Conservation (phyloP, 2,888 invertebrate genomes). For the Incurvaria masculella region DNA sequence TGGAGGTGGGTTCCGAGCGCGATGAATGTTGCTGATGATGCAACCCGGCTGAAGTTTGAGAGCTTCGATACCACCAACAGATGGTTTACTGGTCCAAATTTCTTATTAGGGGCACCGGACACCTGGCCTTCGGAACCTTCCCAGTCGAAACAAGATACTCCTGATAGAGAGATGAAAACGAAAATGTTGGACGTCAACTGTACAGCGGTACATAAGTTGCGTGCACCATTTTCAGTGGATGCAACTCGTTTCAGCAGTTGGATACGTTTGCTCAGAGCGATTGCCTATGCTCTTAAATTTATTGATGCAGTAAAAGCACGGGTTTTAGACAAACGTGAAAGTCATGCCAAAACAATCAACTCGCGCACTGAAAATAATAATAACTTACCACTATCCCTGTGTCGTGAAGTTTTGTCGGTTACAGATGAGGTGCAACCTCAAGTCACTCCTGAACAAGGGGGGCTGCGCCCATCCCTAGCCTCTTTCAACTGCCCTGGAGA, state of each 20-base stretch:
- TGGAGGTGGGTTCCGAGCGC: slow-evolving; percentile 15
- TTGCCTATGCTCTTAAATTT: no score
- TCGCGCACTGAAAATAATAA: no score
- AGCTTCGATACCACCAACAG: slow-evolving; percentile 7
- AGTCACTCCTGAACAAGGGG: background rate
- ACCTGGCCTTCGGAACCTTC: slow-evolving; percentile 2
- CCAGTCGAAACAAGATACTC: background rate
- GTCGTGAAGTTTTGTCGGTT: no score
- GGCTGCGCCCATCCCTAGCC: no score
- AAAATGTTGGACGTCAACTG: background rate
- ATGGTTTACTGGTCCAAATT: background rate
- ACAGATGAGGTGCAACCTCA: no score
- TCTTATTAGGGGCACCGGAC: background rate
- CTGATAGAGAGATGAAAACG: background rate
- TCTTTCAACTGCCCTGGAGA: no score
- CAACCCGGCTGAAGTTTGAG: background rate
- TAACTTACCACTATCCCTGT: no score
- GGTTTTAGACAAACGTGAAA: no score
- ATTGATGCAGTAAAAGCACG: no score
- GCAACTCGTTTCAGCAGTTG: slow-evolving; percentile 1
- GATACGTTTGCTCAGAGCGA: slow-evolving; percentile 4
- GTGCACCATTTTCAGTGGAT: slow-evolving; percentile 1
- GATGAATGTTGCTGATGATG: slow-evolving; percentile 18
- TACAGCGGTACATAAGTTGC: background rate
- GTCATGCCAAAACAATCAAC: no score